phyloP scores from a whole-genome alignment of 2,113 vertebrate species.

The Cyanistes caeruleus region DNA sequence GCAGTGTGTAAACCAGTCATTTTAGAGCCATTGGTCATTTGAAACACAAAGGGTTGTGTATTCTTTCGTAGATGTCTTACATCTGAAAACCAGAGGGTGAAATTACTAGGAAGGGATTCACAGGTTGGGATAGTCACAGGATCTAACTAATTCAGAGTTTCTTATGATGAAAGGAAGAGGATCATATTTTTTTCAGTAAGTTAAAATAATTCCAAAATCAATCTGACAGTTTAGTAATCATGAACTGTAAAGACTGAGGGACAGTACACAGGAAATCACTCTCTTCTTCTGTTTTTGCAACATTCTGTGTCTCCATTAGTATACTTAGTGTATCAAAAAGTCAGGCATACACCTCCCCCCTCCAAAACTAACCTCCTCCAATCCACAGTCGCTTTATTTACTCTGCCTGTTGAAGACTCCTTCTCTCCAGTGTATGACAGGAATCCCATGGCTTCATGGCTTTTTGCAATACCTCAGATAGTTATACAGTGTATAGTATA shows the following conservation, averaged over 20 bases:
- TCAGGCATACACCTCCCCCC: fast-evolving
- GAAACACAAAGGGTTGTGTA: not conserved
- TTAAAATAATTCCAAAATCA: not conserved
- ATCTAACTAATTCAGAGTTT: not conserved
- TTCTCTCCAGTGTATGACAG: not conserved
- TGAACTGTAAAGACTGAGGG: not conserved
- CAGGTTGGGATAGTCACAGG: not conserved
- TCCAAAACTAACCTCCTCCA: not conserved
- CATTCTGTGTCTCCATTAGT: not conserved
- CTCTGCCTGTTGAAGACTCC: not conserved
- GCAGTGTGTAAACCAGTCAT: not conserved
- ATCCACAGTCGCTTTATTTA: not conserved
- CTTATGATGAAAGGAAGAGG: not conserved
- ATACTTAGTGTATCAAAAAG: not conserved
- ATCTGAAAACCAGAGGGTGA: not conserved
- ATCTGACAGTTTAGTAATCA: not conserved
- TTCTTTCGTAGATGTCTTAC: not conserved
- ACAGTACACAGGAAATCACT: not conserved
- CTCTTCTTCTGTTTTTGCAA: not conserved
- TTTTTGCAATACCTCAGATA: not conserved
- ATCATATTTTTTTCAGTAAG: not conserved
- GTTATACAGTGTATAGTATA: fast-evolving
- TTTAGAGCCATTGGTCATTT: not conserved
- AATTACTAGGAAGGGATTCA: not conserved
- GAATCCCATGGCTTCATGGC: not conserved